These are phyloP conservation scores for Fopius arisanus DNA, from an alignment of 1,140 invertebrate genomes.

Conservation along the genomic window DNA sequence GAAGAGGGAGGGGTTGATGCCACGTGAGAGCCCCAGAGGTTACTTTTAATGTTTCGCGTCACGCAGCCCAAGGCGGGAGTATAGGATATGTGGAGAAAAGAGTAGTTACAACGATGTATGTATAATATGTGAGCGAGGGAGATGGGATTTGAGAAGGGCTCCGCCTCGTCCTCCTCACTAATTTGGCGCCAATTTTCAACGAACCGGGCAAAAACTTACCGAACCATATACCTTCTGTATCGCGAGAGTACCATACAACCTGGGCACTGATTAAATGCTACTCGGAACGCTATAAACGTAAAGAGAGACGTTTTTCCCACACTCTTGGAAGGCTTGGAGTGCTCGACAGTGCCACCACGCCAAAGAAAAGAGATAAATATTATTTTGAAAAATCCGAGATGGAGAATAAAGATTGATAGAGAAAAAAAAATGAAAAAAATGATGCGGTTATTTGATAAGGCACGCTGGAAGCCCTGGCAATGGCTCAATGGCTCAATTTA, in stretches of 20 bases:
- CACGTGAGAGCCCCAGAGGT: slow-evolving; percentile 46
- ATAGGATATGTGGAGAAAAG: slow-evolving; percentile 21
- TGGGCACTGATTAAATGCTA: slow-evolving; percentile 65
- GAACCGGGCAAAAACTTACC: slow-evolving; percentile 65
- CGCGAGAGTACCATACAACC: slow-evolving; percentile 32
- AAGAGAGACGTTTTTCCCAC: slow-evolving; percentile 10
- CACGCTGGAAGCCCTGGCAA: background rate
- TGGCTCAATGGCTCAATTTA: slow-evolving; percentile 31
- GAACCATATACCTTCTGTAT: slow-evolving; percentile 59
- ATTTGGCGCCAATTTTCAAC: slow-evolving; percentile 66
- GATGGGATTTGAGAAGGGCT: slow-evolving; percentile 47
- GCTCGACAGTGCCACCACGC: background rate
- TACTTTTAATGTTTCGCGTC: slow-evolving; percentile 66
- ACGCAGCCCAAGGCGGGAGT: slow-evolving; percentile 60
- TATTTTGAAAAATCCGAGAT: no score
- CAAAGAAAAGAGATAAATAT: no score
- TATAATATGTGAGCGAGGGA: slow-evolving; percentile 36
- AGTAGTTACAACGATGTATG: background rate
- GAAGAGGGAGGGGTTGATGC: slow-evolving; percentile 34
- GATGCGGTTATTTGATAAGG: background rate
- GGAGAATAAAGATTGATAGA: background rate
- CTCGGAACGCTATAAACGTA: background rate
- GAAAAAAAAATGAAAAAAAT: background rate
- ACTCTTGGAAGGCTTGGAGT: background rate
- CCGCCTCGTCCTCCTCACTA: slow-evolving; percentile 64